Conservation (phyloP, 2,797 vertebrate species). For the Uromys caudimaculatus region DNA sequence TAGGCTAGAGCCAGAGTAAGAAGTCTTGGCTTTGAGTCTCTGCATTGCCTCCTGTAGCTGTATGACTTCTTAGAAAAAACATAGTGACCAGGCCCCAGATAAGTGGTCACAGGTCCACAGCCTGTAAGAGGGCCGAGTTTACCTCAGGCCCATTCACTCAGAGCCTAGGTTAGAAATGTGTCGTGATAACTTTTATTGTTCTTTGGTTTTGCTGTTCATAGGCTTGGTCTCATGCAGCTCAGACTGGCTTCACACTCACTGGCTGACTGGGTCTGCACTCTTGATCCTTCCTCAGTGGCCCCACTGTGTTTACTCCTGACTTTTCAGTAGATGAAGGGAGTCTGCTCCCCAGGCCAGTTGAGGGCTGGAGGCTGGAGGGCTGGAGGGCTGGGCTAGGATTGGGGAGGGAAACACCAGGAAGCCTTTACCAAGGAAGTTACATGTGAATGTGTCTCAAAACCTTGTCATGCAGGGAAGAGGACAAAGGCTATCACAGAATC, state of each 20-base stretch:
- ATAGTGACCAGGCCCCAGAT: not conserved
- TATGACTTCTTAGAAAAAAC: not conserved
- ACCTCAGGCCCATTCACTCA: not conserved
- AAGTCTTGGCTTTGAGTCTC: slow-evolving; percentile 22
- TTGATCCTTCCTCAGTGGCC: not conserved
- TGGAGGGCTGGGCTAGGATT: not conserved
- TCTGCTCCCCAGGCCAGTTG: not conserved
- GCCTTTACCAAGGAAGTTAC: slow-evolving; percentile 37
- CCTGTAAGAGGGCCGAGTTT: not conserved
- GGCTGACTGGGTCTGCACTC: not conserved
- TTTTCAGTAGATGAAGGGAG: not conserved
- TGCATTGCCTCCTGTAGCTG: not conserved
- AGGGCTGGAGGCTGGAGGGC: not conserved
- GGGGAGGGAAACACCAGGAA: not conserved
- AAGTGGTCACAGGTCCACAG: not conserved
- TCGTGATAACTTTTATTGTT: not conserved
- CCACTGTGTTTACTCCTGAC: not conserved
- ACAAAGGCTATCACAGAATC: slow-evolving; percentile 26
- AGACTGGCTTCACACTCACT: not conserved
- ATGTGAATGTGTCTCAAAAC: not conserved
- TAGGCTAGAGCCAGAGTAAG: not conserved
- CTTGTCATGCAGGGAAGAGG: not conserved
- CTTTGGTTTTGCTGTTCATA: not conserved
- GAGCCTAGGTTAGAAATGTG: not conserved
- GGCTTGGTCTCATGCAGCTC: not conserved